A percentile compares a stretch with the other conserved stretches of the same genome.
Evolutionary conservation across 92 coral and sea anemone species (phyloP).

Genomic region (Phymanthus crucifer): DNA sequence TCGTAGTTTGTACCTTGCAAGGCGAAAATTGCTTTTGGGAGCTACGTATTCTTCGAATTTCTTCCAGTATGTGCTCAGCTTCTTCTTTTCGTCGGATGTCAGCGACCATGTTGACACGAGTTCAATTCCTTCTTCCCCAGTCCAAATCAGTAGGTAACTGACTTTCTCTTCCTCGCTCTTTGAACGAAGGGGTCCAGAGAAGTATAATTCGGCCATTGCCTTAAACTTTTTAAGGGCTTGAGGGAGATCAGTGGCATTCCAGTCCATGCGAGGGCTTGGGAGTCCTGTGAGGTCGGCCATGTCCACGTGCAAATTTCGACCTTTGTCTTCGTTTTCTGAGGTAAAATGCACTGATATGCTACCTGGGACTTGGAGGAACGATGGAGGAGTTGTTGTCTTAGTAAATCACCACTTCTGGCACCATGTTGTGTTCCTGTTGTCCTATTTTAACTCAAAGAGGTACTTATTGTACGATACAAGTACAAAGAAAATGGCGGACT

Average conservation of each 20-base stretch:
- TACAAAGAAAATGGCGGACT: too few relatives aligned
- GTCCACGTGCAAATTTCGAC: background rate
- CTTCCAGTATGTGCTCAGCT: conserved; percentile 48
- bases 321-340: background rate
- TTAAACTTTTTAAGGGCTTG: conserved; percentile 62
- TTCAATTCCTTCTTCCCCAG: conserved; percentile 64
- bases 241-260: conserved; percentile 53
- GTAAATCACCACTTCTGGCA: conserved; percentile 1
- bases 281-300: conserved; percentile 60
- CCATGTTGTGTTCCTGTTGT: background rate
- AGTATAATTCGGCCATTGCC: conserved; percentile 61
- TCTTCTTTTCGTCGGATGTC: conserved; percentile 37
- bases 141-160: conserved; percentile 43
- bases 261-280: conserved; percentile 67
- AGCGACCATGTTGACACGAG: conserved; percentile 62
- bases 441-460: too few relatives aligned
- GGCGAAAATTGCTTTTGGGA: conserved; percentile 54
- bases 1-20: conserved; percentile 34
- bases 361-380: background rate
- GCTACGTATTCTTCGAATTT: conserved; percentile 43
- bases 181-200: conserved; percentile 55
- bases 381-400: background rate
- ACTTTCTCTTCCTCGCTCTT: conserved; percentile 30
- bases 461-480: too few relatives aligned
- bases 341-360: background rate